Evolutionary conservation across 2,797 vertebrate genomes (phyloP), one percentile per base, ranked within the genome.

Genomic region (Myotis pilosus): DNA sequence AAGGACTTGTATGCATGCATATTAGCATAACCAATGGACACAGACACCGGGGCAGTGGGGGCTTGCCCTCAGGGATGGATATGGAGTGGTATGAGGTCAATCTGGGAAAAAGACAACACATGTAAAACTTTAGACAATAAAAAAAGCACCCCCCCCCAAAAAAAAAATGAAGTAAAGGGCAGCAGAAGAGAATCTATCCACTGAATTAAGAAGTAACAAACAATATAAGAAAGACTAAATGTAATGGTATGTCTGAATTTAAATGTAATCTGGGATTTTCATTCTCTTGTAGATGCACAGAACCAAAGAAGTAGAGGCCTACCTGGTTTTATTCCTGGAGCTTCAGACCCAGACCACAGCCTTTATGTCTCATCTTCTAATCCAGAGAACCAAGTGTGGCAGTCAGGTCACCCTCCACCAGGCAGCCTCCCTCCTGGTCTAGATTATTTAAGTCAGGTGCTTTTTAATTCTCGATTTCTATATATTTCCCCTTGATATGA

Each of bases 381-480:
- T 19, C 57, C 93, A 62, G 97, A 95, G 96, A 97, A 95, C 76
- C 94, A 97, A 96, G 74, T 16, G 4, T 76, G 85, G 90, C 96
- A 82, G 57, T 97, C 97, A 0, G 79, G 91, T 97, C 92, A 93
- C 96, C 95, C 95, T 94, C 89, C 88, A 0, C 95, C 98, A 86
- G 97, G 97, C 44, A 98, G 97, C 89, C 98, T 99, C 81, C 99
- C 99, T 51, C 99, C 99, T 16, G 99, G 99, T 66, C 94, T 99
- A 92, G 99, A 99, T 79, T 99, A 99, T 96, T 98, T 99, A 89
- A 99, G 98, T 62, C 98, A 99, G 99, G 99, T 99, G 71, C 97
- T 96, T 96, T 28, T 91, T 82, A 64, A 75, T 13, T 96, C 94
- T 97, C 53, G 47, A 0, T 88, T 95, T 96, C 84, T 81, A 47